A percentile compares a stretch with the other conserved stretches of the same genome.
Conservation (phyloP, 2,888 invertebrate species). For the Vandiemenella viatica region DNA sequence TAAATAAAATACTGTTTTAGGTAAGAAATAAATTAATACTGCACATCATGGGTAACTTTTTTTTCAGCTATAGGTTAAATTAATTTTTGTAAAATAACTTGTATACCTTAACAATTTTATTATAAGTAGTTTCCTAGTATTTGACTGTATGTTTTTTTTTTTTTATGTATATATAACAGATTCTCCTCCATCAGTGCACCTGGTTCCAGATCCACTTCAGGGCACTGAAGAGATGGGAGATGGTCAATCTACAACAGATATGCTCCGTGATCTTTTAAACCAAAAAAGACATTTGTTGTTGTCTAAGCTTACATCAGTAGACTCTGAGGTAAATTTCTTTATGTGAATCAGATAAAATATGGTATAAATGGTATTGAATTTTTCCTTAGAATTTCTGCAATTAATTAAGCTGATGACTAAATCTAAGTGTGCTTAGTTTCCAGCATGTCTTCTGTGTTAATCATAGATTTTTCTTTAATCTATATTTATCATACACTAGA, state of each 20-base stretch:
- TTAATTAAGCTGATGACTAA: too few relatives aligned
- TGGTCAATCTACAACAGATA: constrained; percentile 70
- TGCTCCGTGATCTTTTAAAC: constrained; percentile 85
- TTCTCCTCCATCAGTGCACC: constrained; percentile 14
- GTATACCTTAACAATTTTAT: not conserved
- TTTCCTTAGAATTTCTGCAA: too few relatives aligned
- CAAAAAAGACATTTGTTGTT: constrained; percentile 79
- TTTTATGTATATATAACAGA: constrained; percentile 15
- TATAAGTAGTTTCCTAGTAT: not conserved
- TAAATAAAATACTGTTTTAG: too few relatives aligned
- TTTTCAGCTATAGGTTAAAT: not conserved
- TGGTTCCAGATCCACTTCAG: constrained; percentile 10
- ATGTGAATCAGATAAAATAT: too few relatives aligned
- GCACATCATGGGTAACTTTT: too few relatives aligned
- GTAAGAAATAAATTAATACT: too few relatives aligned
- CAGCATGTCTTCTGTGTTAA: too few relatives aligned
- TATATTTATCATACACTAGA: too few relatives aligned
- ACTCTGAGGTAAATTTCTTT: constrained; percentile 72
- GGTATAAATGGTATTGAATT: too few relatives aligned
- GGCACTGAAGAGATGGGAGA: constrained; percentile 26
- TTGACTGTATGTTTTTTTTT: not conserved
- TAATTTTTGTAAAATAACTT: not conserved
- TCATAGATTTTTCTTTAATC: too few relatives aligned
- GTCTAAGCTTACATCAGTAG: constrained; percentile 76
- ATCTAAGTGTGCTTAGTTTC: too few relatives aligned